These are phyloP conservation scores for zebrafish (Danio rerio) DNA, from an alignment of 2,113 vertebrate species.

Conservation along the genomic window GRCz12tu NC_133176.1:38278501-38279000, in stretches of 20 bases:
- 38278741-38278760: neutral
- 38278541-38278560: neutral
- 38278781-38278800: neutral
- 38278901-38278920: too few relatives aligned
- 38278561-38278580: slow-evolving; percentile 11
- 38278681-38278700: slow-evolving; percentile 22
- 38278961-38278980: neutral
- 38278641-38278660: slow-evolving; percentile 20
- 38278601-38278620: neutral
- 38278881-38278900: too few relatives aligned
- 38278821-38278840: neutral
- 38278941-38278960: neutral
- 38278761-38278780: neutral
- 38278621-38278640: slow-evolving; percentile 20
- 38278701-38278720: slow-evolving; percentile 4
- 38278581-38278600: neutral
- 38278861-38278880: too few relatives aligned
- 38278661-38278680: slow-evolving; percentile 33
- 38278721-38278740: slow-evolving; percentile 2
- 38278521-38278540: neutral
- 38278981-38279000: neutral
- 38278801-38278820: neutral
- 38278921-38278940: neutral
- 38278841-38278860: too few relatives aligned
- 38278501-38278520: neutral